Base-by-base conservation (phyloP, 2,888 invertebrate species). In the Drosophila engyochracea region DNA sequence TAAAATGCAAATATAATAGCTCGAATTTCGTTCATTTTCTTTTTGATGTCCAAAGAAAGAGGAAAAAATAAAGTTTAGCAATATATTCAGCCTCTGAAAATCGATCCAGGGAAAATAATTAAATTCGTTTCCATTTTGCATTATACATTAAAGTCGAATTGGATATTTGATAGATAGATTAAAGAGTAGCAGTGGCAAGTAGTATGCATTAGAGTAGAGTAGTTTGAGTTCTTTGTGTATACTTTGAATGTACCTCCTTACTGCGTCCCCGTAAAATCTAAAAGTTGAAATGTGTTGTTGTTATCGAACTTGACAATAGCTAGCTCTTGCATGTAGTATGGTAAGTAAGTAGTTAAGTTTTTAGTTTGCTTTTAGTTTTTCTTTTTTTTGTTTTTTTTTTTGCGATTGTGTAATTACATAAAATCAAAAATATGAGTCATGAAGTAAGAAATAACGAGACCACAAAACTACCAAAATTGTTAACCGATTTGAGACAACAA, bases 181-280 rank as follows among this genome's bases (percentile, higher is more conserved):
- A 70, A 78, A 75, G 76, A 81, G 68, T 83, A 81, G 81, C 89
- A 87, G 82, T 85, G 85, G 85, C 76, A 90, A 85, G 76, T 74
- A 80, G 55, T 79, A 79, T 81, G 82, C 79, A 81, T 75, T 82
- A 84, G 83, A 82, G 82, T 82, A 82, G 85, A 89, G 89, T 88
- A 86, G 78, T 71, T 86, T 89, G 87, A 90, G 89, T 87, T 90
- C 74, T 85, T 86, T 90, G 87, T 86, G 91, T 88, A 88, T 88
- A 90, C 87, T 90, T 86, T 86, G 83, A 84, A 89, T 92, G 89
- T 93, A 93, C 93, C 93, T 93, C 93, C 92, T 92, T 92, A 92
- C 92, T 93, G 93, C 93, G 93, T 91, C 93, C 93, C 92, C 92
- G 93, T 91, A 93, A 92, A 91, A 92, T 92, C 93, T 93, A 93